Conservation (phyloP, 2,113 vertebrate genomes). For the Beaufortia kweichowensis region DNA sequence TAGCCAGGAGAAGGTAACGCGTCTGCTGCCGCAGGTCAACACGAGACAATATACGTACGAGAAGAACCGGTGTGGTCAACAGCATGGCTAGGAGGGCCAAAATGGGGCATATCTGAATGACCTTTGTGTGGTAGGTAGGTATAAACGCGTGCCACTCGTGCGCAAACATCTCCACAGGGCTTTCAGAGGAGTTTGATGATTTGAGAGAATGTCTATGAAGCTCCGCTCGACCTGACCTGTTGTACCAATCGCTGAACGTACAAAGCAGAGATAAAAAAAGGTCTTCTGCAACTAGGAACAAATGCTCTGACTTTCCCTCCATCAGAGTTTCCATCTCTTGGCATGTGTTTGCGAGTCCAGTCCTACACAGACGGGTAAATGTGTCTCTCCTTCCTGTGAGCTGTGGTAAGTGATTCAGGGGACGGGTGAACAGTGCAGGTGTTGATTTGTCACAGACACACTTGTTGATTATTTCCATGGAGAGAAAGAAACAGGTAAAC, state of each 20-base stretch:
- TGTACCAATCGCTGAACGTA: constrained; percentile 60
- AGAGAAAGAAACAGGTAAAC: constrained; percentile 60
- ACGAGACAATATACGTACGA: constrained; percentile 73
- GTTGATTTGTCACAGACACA: constrained; percentile 41
- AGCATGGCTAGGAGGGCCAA: constrained; percentile 66
- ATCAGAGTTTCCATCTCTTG: constrained; percentile 40
- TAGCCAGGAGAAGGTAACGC: constrained; percentile 78
- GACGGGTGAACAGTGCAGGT: constrained; percentile 22
- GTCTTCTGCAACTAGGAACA: constrained; percentile 29
- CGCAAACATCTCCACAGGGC: constrained; percentile 56
- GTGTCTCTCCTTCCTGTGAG: constrained; percentile 26
- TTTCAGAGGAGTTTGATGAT: constrained; percentile 44
- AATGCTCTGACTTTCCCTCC: constrained; percentile 25
- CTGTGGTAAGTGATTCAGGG: constrained; percentile 25
- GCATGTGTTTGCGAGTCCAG: constrained; percentile 18
- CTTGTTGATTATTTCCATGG: constrained; percentile 55
- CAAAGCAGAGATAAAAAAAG: constrained; percentile 50
- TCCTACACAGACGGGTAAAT: constrained; percentile 13
- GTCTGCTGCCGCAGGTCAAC: constrained; percentile 72
- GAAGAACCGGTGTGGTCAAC: constrained; percentile 71
- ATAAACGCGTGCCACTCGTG: constrained; percentile 64
- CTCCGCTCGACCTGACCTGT: constrained; percentile 59
- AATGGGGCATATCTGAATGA: constrained; percentile 72
- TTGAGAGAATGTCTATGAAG: constrained; percentile 43
- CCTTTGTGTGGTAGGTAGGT: constrained; percentile 54